phyloP scores from a whole-genome alignment of 2,797 vertebrate genomes.

The Sciurus carolinensis region DNA sequence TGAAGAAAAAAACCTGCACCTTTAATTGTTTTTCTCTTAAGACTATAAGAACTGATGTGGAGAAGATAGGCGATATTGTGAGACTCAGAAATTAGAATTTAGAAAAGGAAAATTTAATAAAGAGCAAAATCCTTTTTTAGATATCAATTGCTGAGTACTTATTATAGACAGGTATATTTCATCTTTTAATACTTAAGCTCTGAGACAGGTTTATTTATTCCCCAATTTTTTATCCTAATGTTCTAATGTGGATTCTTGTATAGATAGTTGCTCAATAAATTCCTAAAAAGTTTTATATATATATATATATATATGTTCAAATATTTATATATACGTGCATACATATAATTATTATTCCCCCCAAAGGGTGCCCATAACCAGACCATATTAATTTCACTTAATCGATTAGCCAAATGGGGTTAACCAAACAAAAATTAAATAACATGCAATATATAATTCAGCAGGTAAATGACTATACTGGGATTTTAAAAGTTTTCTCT shows the following conservation, averaged over 20 bases:
- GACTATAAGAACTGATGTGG: background rate
- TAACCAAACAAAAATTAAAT: background rate
- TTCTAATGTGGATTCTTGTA: background rate
- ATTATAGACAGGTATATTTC: background rate
- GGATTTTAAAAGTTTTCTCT: constrained; percentile 17
- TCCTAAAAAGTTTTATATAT: background rate
- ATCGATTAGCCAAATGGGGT: background rate
- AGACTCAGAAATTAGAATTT: background rate
- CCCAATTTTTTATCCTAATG: background rate
- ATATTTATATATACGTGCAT: too few species aligned
- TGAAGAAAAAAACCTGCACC: background rate
- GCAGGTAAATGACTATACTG: background rate
- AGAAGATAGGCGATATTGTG: background rate
- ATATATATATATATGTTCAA: too few species aligned
- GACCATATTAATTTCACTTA: background rate
- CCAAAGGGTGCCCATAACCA: background rate
- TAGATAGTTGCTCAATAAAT: background rate
- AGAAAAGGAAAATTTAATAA: constrained; percentile 22
- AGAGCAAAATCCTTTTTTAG: background rate
- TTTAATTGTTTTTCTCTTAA: background rate
- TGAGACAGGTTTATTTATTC: background rate
- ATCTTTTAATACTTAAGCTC: background rate
- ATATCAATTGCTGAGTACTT: background rate
- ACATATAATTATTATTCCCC: too few species aligned
- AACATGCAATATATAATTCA: background rate